Evolutionary conservation across 2,797 vertebrate species (phyloP).

Genomic region (Melanotaenia maccullochi): DNA sequence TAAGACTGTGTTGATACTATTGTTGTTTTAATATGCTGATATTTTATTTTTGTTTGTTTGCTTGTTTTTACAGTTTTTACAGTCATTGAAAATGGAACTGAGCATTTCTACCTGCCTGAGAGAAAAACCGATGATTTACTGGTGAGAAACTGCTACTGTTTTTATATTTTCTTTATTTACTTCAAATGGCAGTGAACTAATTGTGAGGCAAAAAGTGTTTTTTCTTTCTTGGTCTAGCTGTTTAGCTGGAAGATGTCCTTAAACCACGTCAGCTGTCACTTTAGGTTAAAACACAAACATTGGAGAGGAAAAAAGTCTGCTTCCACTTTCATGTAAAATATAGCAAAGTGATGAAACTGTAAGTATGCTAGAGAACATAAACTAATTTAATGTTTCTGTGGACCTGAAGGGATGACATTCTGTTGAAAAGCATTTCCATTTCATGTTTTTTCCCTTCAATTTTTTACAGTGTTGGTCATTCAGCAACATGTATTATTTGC

Average conservation of each 20-base stretch:
- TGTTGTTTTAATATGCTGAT: not conserved
- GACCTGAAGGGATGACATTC: not conserved
- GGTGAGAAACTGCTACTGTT: slow-evolving; percentile 69
- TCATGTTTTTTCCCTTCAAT: not conserved
- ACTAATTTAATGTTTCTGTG: not conserved
- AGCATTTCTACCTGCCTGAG: slow-evolving; percentile 84
- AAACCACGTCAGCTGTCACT: not conserved
- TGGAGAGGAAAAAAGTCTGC: not conserved
- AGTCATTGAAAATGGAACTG: slow-evolving; percentile 90
- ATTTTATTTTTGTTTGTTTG: not conserved
- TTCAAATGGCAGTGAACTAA: not conserved
- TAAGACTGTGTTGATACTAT: not conserved
- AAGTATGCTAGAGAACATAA: not conserved
- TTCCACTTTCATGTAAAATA: not conserved
- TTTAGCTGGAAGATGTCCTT: not conserved
- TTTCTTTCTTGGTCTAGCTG: too few species aligned
- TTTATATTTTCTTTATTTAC: not conserved
- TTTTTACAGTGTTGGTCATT: slow-evolving; percentile 2
- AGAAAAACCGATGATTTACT: slow-evolving; percentile 78
- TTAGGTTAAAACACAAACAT: not conserved
- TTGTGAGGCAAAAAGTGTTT: not conserved
- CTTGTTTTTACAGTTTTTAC: slow-evolving; percentile 86
- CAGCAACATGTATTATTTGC: slow-evolving; percentile 6
- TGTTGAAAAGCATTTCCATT: not conserved
- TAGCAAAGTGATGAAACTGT: not conserved